Evolutionary conservation across 2,797 vertebrate genomes (phyloP).

Genomic region (Chelon auratus): DNA sequence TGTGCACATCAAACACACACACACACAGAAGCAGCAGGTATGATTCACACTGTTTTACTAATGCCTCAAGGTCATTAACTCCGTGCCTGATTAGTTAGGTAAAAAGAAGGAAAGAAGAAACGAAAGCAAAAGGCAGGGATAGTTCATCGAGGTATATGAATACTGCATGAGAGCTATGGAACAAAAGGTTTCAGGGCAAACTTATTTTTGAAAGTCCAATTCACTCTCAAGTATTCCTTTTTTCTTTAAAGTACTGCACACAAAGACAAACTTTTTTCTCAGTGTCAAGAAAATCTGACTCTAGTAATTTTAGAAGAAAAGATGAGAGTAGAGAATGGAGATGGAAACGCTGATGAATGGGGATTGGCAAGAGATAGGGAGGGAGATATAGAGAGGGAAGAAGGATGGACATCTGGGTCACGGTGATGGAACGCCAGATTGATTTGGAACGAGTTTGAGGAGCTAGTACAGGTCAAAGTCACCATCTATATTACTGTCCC

Average conservation of each 20-base stretch:
- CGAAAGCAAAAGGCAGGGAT: constrained; percentile 36
- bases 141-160: constrained; percentile 69
- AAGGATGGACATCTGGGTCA: constrained; percentile 66
- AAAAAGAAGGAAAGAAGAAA: constrained; percentile 23
- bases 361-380: constrained; percentile 61
- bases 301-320: constrained; percentile 52
- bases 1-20: constrained; percentile 7
- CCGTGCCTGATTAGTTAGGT: constrained; percentile 57
- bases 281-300: constrained; percentile 43
- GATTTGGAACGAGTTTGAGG: constrained; percentile 81
- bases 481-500: constrained; percentile 79
- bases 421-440: constrained; percentile 74
- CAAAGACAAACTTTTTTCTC: constrained; percentile 61
- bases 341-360: constrained; percentile 69
- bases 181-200: constrained; percentile 74
- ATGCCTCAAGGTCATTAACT: constrained; percentile 75
- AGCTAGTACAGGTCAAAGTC: constrained; percentile 79
- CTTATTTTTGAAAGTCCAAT: constrained; percentile 65
- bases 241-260: constrained; percentile 36
- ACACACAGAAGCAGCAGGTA: constrained; percentile 51
- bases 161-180: constrained; percentile 70
- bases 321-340: constrained; percentile 63
- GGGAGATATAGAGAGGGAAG: constrained; percentile 45
- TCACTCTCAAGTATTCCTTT: constrained; percentile 55
- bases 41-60: constrained; percentile 52